Percentiles rank a stretch among this genome's conserved stretches.
Conservation (phyloP, 2,888 invertebrate genomes). For the Papilio protenor region DNA sequence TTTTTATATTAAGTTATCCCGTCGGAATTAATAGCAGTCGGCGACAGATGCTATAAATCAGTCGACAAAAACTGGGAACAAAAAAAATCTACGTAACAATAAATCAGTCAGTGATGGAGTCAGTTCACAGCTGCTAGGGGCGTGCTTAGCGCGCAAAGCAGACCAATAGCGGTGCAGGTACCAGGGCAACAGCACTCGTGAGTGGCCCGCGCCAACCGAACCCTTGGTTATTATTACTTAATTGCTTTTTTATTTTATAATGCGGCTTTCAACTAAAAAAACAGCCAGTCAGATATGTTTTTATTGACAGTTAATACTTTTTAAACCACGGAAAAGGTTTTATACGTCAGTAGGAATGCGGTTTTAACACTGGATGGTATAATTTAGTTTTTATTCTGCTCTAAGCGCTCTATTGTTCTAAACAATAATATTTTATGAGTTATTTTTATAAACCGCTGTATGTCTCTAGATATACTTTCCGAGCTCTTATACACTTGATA, state of each 20-base stretch:
- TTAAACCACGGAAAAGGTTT: slow-evolving; percentile 14
- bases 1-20: slow-evolving; percentile 46
- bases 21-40: slow-evolving; percentile 47
- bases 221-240: slow-evolving; percentile 71
- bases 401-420: too few relatives aligned
- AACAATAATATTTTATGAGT: too few relatives aligned
- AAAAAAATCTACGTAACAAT: slow-evolving; percentile 66
- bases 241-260: slow-evolving; percentile 49
- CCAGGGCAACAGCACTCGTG: slow-evolving; percentile 63
- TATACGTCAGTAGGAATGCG: not conserved
- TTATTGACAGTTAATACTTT: slow-evolving; percentile 2
- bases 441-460: not conserved
- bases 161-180: slow-evolving; percentile 74
- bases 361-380: not conserved
- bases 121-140: slow-evolving; percentile 80
- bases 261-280: slow-evolving; percentile 26
- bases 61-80: slow-evolving; percentile 62
- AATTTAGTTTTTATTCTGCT: not conserved
- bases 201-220: slow-evolving; percentile 78
- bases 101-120: slow-evolving; percentile 75
- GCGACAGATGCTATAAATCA: slow-evolving; percentile 69
- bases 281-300: slow-evolving; percentile 49
- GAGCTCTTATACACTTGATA: not conserved
- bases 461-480: not conserved
- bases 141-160: slow-evolving; percentile 81